Evolutionary conservation across 1,140 invertebrate genomes (phyloP).

Genomic region (Drosophila novamexicana): DNA sequence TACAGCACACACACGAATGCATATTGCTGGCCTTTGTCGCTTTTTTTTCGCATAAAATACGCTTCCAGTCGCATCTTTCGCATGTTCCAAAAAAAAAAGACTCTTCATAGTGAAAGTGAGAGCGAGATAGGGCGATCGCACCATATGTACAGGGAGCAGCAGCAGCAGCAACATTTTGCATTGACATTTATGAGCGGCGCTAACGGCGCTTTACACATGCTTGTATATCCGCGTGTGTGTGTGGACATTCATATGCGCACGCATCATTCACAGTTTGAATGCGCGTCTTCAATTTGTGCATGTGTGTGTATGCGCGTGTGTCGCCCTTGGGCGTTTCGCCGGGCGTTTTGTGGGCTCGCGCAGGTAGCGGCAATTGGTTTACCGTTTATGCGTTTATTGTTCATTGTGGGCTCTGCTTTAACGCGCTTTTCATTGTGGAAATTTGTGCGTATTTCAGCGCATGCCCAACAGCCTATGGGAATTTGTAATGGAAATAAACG

Average conservation of each 20-base stretch:
- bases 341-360: slow-evolving; percentile 17
- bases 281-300: slow-evolving; percentile 5
- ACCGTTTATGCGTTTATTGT: slow-evolving; percentile 37
- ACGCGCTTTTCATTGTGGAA: slow-evolving; percentile 63
- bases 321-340: slow-evolving; percentile 22
- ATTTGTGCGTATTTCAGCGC: slow-evolving; percentile 60
- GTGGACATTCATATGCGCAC: slow-evolving; percentile 5
- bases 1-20: slow-evolving; percentile 37
- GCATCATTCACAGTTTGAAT: slow-evolving; percentile 39
- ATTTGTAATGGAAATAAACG: slow-evolving; percentile 63
- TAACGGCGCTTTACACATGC: slow-evolving; percentile 62
- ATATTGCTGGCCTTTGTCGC: slow-evolving; percentile 35
- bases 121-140: slow-evolving; percentile 17
- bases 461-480: slow-evolving; percentile 68
- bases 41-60: slow-evolving; percentile 7
- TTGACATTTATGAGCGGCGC: slow-evolving; percentile 80
- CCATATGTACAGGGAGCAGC: slow-evolving; percentile 54
- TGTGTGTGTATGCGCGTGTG: neutral
- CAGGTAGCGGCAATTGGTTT: slow-evolving; percentile 39
- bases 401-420: slow-evolving; percentile 63
- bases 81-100: slow-evolving; percentile 10
- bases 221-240: slow-evolving; percentile 18
- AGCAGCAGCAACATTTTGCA: slow-evolving; percentile 48
- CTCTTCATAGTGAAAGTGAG: slow-evolving; percentile 10
- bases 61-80: slow-evolving; percentile 35